phyloP scores from a whole-genome alignment of 2,888 invertebrate species.

The Idaea dimidiata region DNA sequence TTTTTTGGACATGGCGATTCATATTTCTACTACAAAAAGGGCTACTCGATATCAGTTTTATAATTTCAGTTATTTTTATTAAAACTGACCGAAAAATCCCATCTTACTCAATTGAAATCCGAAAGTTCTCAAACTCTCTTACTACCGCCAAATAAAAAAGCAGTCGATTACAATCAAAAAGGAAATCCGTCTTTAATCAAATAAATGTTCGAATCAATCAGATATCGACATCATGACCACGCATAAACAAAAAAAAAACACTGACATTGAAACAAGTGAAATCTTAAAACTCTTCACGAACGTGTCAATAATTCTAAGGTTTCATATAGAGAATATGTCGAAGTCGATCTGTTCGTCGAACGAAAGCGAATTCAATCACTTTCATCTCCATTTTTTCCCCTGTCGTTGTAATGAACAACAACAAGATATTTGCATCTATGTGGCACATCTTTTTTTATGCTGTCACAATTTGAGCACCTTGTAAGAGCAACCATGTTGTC shows the following conservation, averaged over 20 bases:
- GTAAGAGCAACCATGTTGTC: slow-evolving; percentile 35
- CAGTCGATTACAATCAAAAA: slow-evolving; percentile 16
- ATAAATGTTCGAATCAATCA: slow-evolving; percentile 29
- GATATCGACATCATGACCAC: slow-evolving; percentile 28
- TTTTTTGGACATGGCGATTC: too few relatives aligned
- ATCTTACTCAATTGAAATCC: neutral
- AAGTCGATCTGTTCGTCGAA: slow-evolving; percentile 34
- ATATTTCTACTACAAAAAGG: too few relatives aligned
- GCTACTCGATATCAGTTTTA: too few relatives aligned
- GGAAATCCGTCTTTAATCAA: slow-evolving; percentile 28
- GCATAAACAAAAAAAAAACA: slow-evolving; percentile 26
- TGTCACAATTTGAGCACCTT: slow-evolving; percentile 55
- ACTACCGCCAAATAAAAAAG: slow-evolving; percentile 10
- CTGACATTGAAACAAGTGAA: slow-evolving; percentile 61
- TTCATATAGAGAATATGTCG: slow-evolving; percentile 4
- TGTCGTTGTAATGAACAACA: slow-evolving; percentile 59
- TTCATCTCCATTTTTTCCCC: slow-evolving; percentile 62
- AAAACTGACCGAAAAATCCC: neutral
- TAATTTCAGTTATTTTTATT: neutral
- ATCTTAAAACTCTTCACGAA: slow-evolving; percentile 41
- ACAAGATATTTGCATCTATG: slow-evolving; percentile 74
- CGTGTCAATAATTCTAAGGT: slow-evolving; percentile 46
- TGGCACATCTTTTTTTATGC: slow-evolving; percentile 68
- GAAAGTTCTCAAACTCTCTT: neutral
- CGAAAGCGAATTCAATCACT: slow-evolving; percentile 73